Base-by-base conservation (phyloP, 2,797 vertebrate genomes). In the Avahi laniger region DNA sequence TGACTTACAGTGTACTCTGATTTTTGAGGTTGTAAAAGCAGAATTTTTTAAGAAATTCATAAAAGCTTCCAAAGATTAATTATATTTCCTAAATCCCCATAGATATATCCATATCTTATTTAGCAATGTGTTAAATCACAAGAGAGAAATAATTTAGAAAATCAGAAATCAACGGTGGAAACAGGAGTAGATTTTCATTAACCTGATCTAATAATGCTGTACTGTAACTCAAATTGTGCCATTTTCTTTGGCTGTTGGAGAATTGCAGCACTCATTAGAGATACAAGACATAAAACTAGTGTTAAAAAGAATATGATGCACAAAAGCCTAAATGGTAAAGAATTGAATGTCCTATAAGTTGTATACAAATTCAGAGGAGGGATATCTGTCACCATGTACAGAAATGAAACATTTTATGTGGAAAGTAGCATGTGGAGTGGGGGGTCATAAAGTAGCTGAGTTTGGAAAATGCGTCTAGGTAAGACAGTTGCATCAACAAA, bases 41-140 rank as follows among this genome's bases (percentile, higher is more conserved):
- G 12, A 69, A 2, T 18, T 67, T 85, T 93, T 76, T n/a, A 8
- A 75, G 48, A 92, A 50, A 82, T 67, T 96, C 69, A 61, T 92
- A 91, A 94, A 89, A 87, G 50, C 28, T 79, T 97, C 88, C 35
- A 80, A 87, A 92, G 61, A 84, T 94, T 96, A 97, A 97, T 98
- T 97, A 93, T 84, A 65, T 72, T 63, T 96, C 76, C 54, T 82
- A 94, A 96, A 57, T 96, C 80, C 80, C 94, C 93, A 1, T 82
- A 79, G 96, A 46, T 73, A 46, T 35, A 76, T 81, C 28, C 88
- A 30, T 93, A 57, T 95, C 73, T 97, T 96, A 97, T 89, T 96
- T 90, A 95, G 87, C 85, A 93, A 89, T 93, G 41, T 80, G 46
- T 94, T 97, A 96, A 94, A 76, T 94, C 89, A 90, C 72, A 61